Evolutionary conservation across 2,888 invertebrate species (phyloP), one percentile per base, ranked within the genome.

Genomic region (Aphodius granarius): DNA sequence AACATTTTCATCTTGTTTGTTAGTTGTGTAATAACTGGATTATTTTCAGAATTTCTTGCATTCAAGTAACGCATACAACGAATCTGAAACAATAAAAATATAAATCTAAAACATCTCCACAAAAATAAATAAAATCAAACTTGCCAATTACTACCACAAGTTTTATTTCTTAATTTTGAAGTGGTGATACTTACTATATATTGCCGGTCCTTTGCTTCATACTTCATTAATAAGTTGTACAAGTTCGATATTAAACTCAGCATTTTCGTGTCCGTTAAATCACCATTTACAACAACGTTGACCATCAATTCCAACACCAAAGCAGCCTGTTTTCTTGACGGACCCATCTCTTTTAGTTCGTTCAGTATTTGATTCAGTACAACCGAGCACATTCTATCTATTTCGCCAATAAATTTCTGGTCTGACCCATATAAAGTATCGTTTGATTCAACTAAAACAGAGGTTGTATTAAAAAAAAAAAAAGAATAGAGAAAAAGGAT

Each of bases 381-480:
- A 79, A 94, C 91, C 0, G 92, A 91, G 78, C 94, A 93, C 84
- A 95, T 92, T 83, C 91, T 92, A 82, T 95, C 93, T 0, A 97
- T 89, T 86, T 95, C 95, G 2, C 89, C 88, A 72, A 97, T 88
- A 85, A 96, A 98, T 86, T 96, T 95, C 15, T 92, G 91, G 87
- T 97, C 97, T 13, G 93, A 92, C 5, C 97, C 97, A 85, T 98
- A 98, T 64, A 98, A 88, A 75, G 93, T 91, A 86, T 98, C 97
- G 85, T 98, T 98, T 2, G 97, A 97, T 83, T 97, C 94, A 78
- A 98, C 96, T 93, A 81, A 83, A 88, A 88, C 22, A 17, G 65
- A 75, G n/a, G n/a, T n/a, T n/a, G n/a, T n/a, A n/a, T n/a, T n/a
- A n/a, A n/a, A n/a, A n/a, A n/a, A n/a, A n/a, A n/a, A n/a, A n/a